These are phyloP conservation scores for Acrobasis suavella DNA, from an alignment of 2,888 invertebrate genomes.

Conservation along the genomic window DNA sequence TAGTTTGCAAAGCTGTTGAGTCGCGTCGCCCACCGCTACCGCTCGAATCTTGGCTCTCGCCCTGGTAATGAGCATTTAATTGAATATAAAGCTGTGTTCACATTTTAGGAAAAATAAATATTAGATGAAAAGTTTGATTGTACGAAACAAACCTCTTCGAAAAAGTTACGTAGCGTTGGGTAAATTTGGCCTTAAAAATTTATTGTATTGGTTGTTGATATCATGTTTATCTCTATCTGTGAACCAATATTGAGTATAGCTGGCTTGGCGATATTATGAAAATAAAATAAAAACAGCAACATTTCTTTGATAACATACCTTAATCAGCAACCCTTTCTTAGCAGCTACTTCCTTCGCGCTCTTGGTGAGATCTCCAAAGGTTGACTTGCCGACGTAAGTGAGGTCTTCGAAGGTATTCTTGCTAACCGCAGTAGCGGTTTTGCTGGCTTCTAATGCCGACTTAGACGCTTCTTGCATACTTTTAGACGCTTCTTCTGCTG, in stretches of 20 bases:
- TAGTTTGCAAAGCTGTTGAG: conserved; percentile 84
- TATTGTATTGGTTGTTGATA: too few species aligned
- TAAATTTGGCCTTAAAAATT: too few species aligned
- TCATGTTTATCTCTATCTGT: too few species aligned
- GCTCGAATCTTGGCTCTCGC: conserved; percentile 68
- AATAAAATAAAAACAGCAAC: neutral
- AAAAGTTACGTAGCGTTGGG: too few species aligned
- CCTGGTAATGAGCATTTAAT: conserved; percentile 41
- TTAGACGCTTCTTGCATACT: conserved; percentile 93
- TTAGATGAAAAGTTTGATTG: too few species aligned
- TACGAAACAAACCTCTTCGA: too few species aligned
- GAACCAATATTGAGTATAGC: too few species aligned
- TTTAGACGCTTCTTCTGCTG: conserved; percentile 91
- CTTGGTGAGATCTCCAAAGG: conserved; percentile 94
- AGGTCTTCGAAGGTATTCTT: conserved; percentile 94
- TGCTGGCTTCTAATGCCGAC: conserved; percentile 92
- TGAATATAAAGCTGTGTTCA: neutral
- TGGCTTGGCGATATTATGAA: too few species aligned
- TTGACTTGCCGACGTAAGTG: conserved; percentile 94
- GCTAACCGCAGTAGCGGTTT: conserved; percentile 93
- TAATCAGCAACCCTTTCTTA: conserved; percentile 90
- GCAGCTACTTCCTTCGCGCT: conserved; percentile 94
- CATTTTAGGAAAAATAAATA: neutral
- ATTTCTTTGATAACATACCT: conserved; percentile 72
- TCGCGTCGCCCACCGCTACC: conserved; percentile 73